Evolutionary conservation across 2,797 vertebrate species (phyloP).

Genomic region (Coreius guichenoti): DNA sequence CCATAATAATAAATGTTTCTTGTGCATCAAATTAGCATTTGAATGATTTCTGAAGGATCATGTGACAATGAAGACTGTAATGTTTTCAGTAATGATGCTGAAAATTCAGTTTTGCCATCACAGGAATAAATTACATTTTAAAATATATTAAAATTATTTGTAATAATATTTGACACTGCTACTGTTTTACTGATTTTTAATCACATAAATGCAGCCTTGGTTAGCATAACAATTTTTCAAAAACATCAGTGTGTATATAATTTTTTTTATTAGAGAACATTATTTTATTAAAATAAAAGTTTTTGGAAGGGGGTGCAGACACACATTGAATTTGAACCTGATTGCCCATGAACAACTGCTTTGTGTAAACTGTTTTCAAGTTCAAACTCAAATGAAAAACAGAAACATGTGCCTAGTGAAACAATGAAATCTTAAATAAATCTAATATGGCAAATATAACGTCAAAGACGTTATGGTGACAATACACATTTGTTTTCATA

Average conservation of each 20-base stretch:
- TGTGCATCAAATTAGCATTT: not conserved
- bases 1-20: too few relatives aligned
- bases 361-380: not conserved
- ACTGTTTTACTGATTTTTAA: not conserved
- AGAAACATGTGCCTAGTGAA: not conserved
- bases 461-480: not conserved
- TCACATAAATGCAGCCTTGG: not conserved
- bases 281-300: too few relatives aligned
- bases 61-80: not conserved
- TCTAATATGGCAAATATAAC: not conserved
- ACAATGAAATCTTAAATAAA: conserved; percentile 1
- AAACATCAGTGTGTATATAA: too few relatives aligned
- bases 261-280: not conserved
- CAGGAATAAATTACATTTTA: not conserved
- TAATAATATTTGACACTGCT: not conserved
- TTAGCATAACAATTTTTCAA: too few relatives aligned
- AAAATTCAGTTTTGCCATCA: not conserved
- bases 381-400: not conserved
- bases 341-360: not conserved
- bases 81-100: too few relatives aligned
- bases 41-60: not conserved
- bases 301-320: not conserved
- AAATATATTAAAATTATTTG: not conserved
- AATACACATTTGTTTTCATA: conserved; percentile 48
- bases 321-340: not conserved